Evolutionary conservation across 2,888 invertebrate species (phyloP).

Genomic region (Cistogaster globosa): DNA sequence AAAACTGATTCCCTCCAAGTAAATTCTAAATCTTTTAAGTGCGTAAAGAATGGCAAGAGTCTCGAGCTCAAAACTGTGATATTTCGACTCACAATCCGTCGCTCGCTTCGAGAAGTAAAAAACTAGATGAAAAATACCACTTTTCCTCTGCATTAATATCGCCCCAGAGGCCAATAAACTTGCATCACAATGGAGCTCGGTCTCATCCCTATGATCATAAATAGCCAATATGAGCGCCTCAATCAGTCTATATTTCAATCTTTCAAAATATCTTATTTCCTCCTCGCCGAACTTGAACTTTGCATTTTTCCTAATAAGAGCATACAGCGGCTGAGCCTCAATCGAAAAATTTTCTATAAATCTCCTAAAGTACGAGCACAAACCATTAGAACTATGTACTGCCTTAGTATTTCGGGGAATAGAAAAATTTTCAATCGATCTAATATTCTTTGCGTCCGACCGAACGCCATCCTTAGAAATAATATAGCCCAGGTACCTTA

Average conservation of each 20-base stretch:
- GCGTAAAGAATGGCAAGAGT: conserved; percentile 75
- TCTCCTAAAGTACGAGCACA: conserved; percentile 62
- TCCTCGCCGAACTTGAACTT: conserved; percentile 56
- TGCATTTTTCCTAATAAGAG: conserved; percentile 61
- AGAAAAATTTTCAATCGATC: conserved; percentile 45
- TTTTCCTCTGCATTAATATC: conserved; percentile 73
- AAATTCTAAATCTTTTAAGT: conserved; percentile 69
- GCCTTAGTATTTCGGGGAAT: conserved; percentile 17
- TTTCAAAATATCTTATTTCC: conserved; percentile 49
- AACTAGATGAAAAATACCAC: conserved; percentile 75
- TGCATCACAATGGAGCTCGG: conserved; percentile 78
- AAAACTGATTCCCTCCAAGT: conserved; percentile 35
- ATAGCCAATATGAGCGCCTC: conserved; percentile 70
- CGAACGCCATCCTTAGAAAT: conserved; percentile 47
- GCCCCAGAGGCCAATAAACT: conserved; percentile 75
- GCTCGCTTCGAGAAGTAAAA: conserved; percentile 77
- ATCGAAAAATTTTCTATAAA: conserved; percentile 66
- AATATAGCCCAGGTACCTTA: too few species aligned
- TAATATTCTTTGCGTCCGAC: conserved; percentile 41
- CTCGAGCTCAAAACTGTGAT: conserved; percentile 76
- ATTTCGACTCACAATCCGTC: conserved; percentile 49
- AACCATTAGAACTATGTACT: conserved; percentile 44
- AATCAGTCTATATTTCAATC: conserved; percentile 48
- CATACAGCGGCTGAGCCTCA: conserved; percentile 51
- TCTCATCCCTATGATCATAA: conserved; percentile 74